Evolutionary conservation across 2,888 invertebrate species (phyloP).

Genomic region (Temnothorax unifasciatus): DNA sequence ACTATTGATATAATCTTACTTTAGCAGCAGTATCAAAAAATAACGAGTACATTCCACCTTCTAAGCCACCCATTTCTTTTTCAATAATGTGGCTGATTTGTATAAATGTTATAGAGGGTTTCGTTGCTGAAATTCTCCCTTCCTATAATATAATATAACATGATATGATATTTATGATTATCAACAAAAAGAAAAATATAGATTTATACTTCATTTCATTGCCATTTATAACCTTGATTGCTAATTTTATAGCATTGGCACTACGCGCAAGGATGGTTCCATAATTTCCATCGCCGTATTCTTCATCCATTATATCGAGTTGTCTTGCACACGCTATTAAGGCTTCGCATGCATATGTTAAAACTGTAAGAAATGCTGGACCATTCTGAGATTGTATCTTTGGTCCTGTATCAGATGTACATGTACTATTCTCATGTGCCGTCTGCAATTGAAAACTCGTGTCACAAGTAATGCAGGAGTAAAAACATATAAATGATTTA

Average conservation of each 20-base stretch:
- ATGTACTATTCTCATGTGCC: not conserved
- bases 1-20: slow-evolving; percentile 69
- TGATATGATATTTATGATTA: not conserved
- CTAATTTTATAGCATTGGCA: slow-evolving; percentile 74
- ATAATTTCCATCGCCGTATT: slow-evolving; percentile 92
- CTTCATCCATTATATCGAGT: slow-evolving; percentile 90
- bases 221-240: slow-evolving; percentile 69
- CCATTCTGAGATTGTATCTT: slow-evolving; percentile 76
- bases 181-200: not conserved
- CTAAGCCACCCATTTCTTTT: slow-evolving; percentile 90
- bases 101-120: slow-evolving; percentile 68
- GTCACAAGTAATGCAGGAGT: not conserved
- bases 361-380: slow-evolving; percentile 80
- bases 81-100: slow-evolving; percentile 88
- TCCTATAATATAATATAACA: slow-evolving; percentile 64
- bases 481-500: not conserved
- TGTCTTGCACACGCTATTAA: slow-evolving; percentile 89
- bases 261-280: slow-evolving; percentile 89
- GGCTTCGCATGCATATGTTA: slow-evolving; percentile 87
- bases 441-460: slow-evolving; percentile 22
- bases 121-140: slow-evolving; percentile 63
- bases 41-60: slow-evolving; percentile 92
- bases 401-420: slow-evolving; percentile 79
- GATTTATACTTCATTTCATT: not conserved
- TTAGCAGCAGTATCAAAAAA: slow-evolving; percentile 90